Conservation (phyloP, 1,140 invertebrate species). For the Charaxes varanes region DNA sequence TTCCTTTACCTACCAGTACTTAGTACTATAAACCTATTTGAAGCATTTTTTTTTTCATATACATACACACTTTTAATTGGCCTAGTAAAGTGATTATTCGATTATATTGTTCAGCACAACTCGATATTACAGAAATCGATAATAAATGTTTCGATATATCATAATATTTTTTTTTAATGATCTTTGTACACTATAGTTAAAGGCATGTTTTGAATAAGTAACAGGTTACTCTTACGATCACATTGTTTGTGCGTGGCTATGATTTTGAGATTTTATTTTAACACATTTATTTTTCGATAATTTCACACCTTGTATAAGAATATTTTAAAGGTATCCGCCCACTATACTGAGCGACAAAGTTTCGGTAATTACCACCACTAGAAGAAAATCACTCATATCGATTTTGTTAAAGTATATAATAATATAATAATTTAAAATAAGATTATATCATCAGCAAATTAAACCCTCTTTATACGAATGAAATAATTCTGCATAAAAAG, state of each 20-base stretch:
- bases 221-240: conserved; percentile 37
- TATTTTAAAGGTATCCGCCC: neutral
- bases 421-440: too few relatives aligned
- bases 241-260: conserved; percentile 60
- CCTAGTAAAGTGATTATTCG: conserved; percentile 35
- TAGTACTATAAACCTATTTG: conserved; percentile 48
- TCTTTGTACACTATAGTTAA: conserved; percentile 39
- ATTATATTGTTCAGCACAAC: conserved; percentile 31
- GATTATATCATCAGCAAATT: too few relatives aligned
- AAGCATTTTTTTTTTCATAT: conserved; percentile 46
- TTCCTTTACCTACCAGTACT: conserved; percentile 39
- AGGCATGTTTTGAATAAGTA: conserved; percentile 37
- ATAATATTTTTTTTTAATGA: conserved; percentile 23
- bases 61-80: conserved; percentile 34
- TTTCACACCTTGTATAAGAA: conserved; percentile 17
- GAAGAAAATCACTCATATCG: too few relatives aligned
- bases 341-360: neutral
- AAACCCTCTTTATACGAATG: too few relatives aligned
- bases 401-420: too few relatives aligned
- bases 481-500: too few relatives aligned
- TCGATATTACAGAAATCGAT: conserved; percentile 27
- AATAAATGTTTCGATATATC: conserved; percentile 22
- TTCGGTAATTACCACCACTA: too few relatives aligned
- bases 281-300: conserved; percentile 15
- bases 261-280: conserved; percentile 13